Conservation (phyloP, 2,888 invertebrate species). For the Caradrina clavipalpis region DNA sequence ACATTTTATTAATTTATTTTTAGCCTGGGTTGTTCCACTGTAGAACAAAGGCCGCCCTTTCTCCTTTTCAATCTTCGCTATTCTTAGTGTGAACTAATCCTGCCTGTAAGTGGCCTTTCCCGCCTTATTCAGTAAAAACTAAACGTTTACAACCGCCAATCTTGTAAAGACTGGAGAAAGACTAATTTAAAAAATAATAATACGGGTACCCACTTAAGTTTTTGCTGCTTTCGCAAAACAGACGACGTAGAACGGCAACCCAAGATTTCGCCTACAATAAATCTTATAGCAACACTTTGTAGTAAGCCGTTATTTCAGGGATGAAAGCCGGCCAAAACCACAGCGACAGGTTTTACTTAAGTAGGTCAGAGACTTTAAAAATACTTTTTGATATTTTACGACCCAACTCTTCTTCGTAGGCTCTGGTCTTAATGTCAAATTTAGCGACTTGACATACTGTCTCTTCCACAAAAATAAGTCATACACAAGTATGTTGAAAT, state of each 20-base stretch:
- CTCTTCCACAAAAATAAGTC: no score
- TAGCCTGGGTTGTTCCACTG: no score
- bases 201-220: neutral
- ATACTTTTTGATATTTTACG: slow-evolving; percentile 37
- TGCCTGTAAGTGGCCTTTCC: no score
- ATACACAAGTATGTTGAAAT: neutral
- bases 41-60: no score
- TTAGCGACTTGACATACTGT: neutral
- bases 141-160: neutral
- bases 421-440: slow-evolving; percentile 35
- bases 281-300: slow-evolving; percentile 25
- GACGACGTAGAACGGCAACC: neutral
- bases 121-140: neutral
- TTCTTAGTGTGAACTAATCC: no score
- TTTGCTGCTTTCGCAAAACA: neutral
- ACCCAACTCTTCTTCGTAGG: neutral
- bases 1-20: no score
- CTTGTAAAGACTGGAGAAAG: neutral
- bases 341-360: slow-evolving; percentile 40
- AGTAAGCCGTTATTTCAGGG: slow-evolving; percentile 23
- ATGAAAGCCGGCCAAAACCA: slow-evolving; percentile 15
- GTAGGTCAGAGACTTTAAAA: slow-evolving; percentile 31
- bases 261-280: slow-evolving; percentile 2
- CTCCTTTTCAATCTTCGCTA: no score
- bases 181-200: neutral